Conservation (phyloP, 2,113 vertebrate species). For the Alligator sinensis region DNA sequence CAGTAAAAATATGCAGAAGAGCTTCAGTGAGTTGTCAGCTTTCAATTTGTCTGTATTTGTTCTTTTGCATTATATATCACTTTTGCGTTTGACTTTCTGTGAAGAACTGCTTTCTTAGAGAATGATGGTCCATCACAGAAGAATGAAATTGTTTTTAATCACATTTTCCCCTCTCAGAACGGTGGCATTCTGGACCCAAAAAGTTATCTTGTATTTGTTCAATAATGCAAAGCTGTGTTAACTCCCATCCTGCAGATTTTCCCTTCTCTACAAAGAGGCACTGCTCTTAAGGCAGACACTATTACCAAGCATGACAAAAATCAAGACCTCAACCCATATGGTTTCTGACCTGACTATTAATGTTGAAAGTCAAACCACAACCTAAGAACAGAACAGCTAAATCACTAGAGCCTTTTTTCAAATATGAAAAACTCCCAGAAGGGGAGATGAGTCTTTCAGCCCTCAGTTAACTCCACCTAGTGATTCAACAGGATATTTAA, state of each 20-base stretch:
- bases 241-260: background rate
- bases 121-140: background rate
- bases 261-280: background rate
- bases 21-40: background rate
- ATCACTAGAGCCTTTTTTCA: background rate
- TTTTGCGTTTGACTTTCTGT: background rate
- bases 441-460: background rate
- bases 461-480: background rate
- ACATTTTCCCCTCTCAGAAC: background rate
- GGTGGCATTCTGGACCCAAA: background rate
- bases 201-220: background rate
- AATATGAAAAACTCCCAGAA: background rate
- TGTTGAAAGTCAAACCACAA: background rate
- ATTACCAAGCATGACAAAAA: background rate
- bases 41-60: background rate
- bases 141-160: background rate
- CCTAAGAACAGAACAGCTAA: constrained; percentile 15
- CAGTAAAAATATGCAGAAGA: background rate
- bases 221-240: background rate
- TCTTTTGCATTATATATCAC: background rate
- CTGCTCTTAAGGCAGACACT: background rate
- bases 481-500: background rate
- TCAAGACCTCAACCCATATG: background rate
- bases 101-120: background rate
- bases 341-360: background rate